phyloP scores from a whole-genome alignment of 1,140 invertebrate genomes.

The Leptopilina clavipes region DNA sequence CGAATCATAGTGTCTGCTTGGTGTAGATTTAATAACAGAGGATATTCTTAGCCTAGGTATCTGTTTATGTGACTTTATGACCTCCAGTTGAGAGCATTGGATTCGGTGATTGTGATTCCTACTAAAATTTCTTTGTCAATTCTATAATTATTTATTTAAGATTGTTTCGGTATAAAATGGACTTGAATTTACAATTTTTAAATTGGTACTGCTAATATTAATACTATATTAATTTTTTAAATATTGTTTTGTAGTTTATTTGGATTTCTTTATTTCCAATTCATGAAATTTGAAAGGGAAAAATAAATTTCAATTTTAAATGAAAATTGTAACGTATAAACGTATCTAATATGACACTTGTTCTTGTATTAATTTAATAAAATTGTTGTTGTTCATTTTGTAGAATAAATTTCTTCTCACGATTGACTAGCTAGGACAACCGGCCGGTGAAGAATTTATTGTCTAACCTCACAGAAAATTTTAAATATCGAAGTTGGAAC shows the following conservation, averaged over 20 bases:
- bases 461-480: slow-evolving; percentile 32
- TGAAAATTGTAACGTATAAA: background rate
- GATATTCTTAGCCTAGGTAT: slow-evolving; percentile 16
- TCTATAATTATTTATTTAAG: background rate
- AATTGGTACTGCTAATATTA: no score
- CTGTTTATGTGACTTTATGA: slow-evolving; percentile 29
- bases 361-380: background rate
- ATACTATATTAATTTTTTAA: no score
- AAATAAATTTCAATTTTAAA: no score
- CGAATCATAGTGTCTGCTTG: background rate
- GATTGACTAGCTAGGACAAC: background rate
- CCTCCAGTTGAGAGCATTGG: background rate
- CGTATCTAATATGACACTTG: background rate
- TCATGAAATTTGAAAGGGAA: no score
- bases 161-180: background rate
- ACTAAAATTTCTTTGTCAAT: background rate
- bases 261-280: no score
- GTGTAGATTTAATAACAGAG: slow-evolving; percentile 12
- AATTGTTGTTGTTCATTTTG: background rate
- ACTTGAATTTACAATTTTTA: no score
- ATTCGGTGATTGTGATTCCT: slow-evolving; percentile 2
- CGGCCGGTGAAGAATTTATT: slow-evolving; percentile 11
- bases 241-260: no score
- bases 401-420: background rate
- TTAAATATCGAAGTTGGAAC: slow-evolving; percentile 13